Evolutionary conservation across 2,113 vertebrate genomes (phyloP).

Genomic region (Odocoileus virginianus): DNA sequence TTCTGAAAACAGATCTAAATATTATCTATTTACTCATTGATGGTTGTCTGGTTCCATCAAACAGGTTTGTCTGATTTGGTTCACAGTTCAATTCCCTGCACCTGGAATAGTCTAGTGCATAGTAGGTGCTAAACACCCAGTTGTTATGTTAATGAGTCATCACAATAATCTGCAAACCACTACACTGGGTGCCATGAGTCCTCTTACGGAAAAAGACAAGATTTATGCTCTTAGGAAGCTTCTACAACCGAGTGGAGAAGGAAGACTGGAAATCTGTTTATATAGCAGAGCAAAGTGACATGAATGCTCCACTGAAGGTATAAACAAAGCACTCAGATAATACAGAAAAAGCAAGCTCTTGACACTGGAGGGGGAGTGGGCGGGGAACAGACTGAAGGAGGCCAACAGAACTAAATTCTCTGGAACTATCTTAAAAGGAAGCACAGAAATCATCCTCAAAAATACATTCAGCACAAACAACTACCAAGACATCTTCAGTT

Average conservation of each 20-base stretch:
- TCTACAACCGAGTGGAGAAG: not conserved
- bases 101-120: not conserved
- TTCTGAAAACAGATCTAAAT: not conserved
- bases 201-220: not conserved
- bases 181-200: not conserved
- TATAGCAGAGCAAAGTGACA: not conserved
- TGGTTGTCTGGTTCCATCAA: not conserved
- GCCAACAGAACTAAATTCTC: not conserved
- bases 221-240: not conserved
- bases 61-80: not conserved
- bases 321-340: not conserved
- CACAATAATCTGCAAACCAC: not conserved
- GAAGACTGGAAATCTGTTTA: not conserved
- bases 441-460: not conserved
- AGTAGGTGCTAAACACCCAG: not conserved
- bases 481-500: not conserved
- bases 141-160: not conserved
- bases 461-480: not conserved
- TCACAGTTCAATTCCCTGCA: not conserved
- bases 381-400: not conserved
- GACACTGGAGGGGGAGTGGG: not conserved
- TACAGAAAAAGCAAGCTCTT: not conserved
- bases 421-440: not conserved
- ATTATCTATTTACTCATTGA: not conserved
- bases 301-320: not conserved